Evolutionary conservation across 2,797 vertebrate genomes (phyloP).

Genomic region (Capromys pilorides): DNA sequence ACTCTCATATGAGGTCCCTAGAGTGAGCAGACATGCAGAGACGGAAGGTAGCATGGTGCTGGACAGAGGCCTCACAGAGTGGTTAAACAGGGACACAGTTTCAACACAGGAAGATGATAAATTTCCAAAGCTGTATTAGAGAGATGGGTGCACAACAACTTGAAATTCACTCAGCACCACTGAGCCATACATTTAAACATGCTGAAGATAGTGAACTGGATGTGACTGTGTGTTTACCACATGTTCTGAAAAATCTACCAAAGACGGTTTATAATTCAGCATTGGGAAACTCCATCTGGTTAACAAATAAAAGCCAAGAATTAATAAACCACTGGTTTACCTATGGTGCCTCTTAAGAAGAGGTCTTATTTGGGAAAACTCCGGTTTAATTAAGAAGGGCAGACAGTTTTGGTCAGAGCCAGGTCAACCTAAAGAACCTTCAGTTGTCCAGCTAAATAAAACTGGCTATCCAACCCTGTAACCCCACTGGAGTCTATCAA

Average conservation of each 20-base stretch:
- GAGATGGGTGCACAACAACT: fast-evolving
- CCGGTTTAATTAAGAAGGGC: too few relatives aligned
- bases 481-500: neutral
- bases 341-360: neutral
- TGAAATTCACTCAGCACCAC: neutral
- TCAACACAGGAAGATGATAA: neutral
- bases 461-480: neutral
- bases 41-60: neutral
- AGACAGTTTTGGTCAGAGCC: too few relatives aligned
- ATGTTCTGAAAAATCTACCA: neutral
- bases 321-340: neutral
- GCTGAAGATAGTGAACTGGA: neutral
- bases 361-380: neutral
- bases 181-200: neutral
- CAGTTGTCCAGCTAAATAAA: neutral
- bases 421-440: neutral
- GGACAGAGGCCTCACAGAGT: neutral
- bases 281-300: neutral
- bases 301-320: neutral
- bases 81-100: too few relatives aligned
- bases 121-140: neutral
- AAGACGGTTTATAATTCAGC: neutral
- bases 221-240: neutral
- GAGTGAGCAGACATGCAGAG: neutral
- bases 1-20: too few relatives aligned